Evolutionary conservation across 2,888 invertebrate species (phyloP), one percentile per base, ranked within the genome.

Genomic region (Dioctria rufipes): DNA sequence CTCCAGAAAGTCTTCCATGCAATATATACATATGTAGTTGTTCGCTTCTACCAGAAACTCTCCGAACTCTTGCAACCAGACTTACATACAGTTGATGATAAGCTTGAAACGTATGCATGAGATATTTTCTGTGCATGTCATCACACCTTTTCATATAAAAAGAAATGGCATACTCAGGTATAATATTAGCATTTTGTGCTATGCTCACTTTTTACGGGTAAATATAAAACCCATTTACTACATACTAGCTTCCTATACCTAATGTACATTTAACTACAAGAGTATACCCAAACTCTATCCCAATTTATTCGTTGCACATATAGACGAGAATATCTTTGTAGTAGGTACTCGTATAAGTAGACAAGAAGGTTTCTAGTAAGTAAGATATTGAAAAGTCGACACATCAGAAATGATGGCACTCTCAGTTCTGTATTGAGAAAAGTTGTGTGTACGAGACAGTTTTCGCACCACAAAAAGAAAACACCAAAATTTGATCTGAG

Each of bases 91-190:
- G 25, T 25, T 25, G 25, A 25, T 11, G 54, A 40, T 13, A 58
- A 71, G 54, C 51, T 25, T 2, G 9, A 51, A 54, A 54, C 6
- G 58, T 42, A 75, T 75, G 60, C 75, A 75, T 13, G 69, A 37
- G 75, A 75, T 60, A 75, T 58, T 60, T 60, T 43, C 60, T 75
- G 25, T 75, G 60, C 51, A 78, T 78, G 63, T 78, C 65, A 78
- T 65, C 65, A 39, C 78, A 51, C 46, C 63, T n/a, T 78, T 78
- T 39, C 11, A 49, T 8, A 25, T 25, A 25, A 25, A 39, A 78
- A 46, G 25, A 63, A 78, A 78, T 78, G 25, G 49, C 51, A 46
- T 25, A 5, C 61, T 78, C 61, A 65, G 11, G 65, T 51, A 63
- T 39, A 25, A 25, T 25, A 78, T 78, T 78, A 78, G 49, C 78